These are phyloP conservation scores for Troilus luridus DNA, from an alignment of 2,888 invertebrate species.

Conservation along the genomic window DNA sequence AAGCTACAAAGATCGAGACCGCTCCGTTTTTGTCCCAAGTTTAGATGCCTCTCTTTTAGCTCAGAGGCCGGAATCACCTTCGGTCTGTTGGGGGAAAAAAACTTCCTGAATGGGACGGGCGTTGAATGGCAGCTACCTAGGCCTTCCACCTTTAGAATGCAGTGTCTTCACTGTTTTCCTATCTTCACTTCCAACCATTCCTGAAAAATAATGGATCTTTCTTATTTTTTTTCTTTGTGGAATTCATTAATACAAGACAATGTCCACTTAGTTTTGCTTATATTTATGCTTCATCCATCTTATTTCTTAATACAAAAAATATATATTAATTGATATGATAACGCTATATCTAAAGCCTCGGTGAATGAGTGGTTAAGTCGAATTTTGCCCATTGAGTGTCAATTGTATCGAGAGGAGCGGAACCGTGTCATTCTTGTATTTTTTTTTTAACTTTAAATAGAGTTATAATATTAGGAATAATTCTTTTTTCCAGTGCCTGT, in stretches of 20 bases:
- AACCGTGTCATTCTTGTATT: no score
- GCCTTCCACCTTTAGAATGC: neutral
- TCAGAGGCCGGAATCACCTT: constrained; percentile 38
- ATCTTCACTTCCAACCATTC: constrained; percentile 24
- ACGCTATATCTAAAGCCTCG: no score
- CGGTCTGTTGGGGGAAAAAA: constrained; percentile 29
- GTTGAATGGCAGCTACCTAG: constrained; percentile 32
- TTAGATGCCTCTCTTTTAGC: constrained; percentile 40
- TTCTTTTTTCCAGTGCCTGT: no score
- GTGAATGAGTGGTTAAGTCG: no score
- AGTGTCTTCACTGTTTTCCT: neutral
- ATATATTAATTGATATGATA: no score
- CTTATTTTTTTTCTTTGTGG: neutral
- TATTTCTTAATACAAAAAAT: no score
- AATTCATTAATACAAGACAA: neutral
- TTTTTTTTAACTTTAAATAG: no score
- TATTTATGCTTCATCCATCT: neutral
- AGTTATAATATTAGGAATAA: no score
- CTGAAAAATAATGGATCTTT: constrained; percentile 8
- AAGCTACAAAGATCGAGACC: constrained; percentile 28
- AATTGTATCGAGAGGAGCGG: no score
- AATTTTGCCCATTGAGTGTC: no score
- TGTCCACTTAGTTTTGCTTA: no score
- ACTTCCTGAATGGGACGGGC: constrained; percentile 14
- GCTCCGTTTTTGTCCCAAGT: neutral